Base-by-base conservation (phyloP, 2,888 invertebrate species). In the Sipunculus nudus region DNA sequence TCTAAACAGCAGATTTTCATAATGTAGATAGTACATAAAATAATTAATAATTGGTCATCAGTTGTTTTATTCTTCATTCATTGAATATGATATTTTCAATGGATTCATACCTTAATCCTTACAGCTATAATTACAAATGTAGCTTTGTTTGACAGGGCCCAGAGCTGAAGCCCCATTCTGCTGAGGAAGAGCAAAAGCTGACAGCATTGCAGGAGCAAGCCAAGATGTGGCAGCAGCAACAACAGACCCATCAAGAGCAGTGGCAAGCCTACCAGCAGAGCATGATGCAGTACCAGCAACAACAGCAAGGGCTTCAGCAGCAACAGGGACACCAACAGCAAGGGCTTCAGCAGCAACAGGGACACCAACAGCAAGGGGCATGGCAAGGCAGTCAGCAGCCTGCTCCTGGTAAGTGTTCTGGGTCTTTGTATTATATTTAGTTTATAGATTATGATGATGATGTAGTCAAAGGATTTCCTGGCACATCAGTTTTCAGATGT, bases 181-280 rank as follows among this genome's bases (percentile, higher is more conserved):
- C 43, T 31, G 68, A 57, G 43, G 78, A 77, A 46, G 67, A 74
- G 46, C 58, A 63, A 53, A 73, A 75, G 55, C 53, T 77, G 43
- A 64, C 69, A 21, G 66, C 68, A 39, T 56, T 78, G 25, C 74
- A 77, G 61, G 69, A 71, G 48, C 77, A 77, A 61, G 76, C 76
- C 16, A 72, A 72, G 25, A 68, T 73, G 38, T 76, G 76, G 75
- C 76, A 76, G 59, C 73, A 76, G 31, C 70, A 72, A 29, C 62
- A 68, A 39, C 70, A n/a, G n/a, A n/a, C n/a, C n/a, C n/a, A n/a
- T n/a, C n/a, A n/a, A n/a, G n/a, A n/a, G n/a, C n/a, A 71, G 41
- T 61, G 64, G 62, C 10, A 19, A 10, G 49, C 35, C 8, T 26
- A 50, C 8, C 47, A 49, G 35, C 38, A 55, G 19, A 29, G 25